Percentiles rank a stretch among this genome's conserved stretches.
phyloP scores from a whole-genome alignment of 2,888 invertebrate species.

The Leptothorax acervorum region DNA sequence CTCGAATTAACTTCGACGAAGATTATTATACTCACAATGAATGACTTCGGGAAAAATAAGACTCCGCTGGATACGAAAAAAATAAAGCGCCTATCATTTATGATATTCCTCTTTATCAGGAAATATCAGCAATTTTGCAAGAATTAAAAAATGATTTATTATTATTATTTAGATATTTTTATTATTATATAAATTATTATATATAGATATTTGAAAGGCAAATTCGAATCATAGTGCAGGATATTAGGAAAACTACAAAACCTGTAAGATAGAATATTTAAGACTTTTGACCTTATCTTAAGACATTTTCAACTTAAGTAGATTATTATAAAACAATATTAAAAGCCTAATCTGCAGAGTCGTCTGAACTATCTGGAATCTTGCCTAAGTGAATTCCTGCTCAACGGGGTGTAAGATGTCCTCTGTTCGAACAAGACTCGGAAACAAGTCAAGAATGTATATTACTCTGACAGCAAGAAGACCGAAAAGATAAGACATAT shows the following conservation, averaged over 20 bases:
- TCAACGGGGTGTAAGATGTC: neutral
- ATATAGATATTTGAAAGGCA: neutral
- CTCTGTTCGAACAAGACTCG: neutral
- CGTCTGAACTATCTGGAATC: neutral
- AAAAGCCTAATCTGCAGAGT: neutral
- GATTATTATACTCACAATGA: neutral
- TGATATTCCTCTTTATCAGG: neutral
- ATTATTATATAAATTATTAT: too few relatives aligned
- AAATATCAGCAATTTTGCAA: neutral
- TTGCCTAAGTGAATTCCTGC: neutral
- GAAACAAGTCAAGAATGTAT: neutral
- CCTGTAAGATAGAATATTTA: neutral
- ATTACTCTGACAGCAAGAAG: neutral
- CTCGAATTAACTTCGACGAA: constrained; percentile 64
- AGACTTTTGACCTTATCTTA: neutral
- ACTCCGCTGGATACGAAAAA: neutral
- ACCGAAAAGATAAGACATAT: neutral
- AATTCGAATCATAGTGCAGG: neutral
- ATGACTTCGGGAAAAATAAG: neutral
- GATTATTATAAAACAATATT: neutral
- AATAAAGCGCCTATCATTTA: neutral
- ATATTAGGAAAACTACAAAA: neutral
- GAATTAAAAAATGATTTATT: neutral
- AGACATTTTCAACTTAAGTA: neutral
- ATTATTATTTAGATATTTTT: neutral